Evolutionary conservation across 2,113 vertebrate genomes (phyloP), one percentile per base, ranked within the genome.

Genomic region (Campylomormyrus numenius): DNA sequence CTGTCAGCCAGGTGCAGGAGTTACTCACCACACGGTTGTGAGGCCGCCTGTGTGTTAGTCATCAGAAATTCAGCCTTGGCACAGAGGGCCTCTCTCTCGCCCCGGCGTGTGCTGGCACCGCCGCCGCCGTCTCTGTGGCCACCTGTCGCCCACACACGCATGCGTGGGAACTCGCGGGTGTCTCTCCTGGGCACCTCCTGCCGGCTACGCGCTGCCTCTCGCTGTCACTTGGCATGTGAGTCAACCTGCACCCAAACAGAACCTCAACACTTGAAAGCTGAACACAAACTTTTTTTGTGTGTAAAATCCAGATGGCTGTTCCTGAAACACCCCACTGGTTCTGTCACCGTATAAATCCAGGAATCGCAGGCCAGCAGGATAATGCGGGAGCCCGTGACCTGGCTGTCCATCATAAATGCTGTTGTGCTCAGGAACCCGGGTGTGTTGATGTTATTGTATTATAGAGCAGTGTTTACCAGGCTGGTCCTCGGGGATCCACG

Each of bases 1-100:
- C 62, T 88, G 87, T 88, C 56, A 88, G 88, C 50, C 90, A 90
- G 90, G 90, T 90, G 90, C 87, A 84, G 87, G 90, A 49, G 56
- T 88, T 90, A 90, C 70, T 90, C 90, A 90, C 87, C 87, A 17
- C 66, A 35, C 45, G 66, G n/a, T 88, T 87, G 7, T 87, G 89
- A 48, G n/a, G 74, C 80, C 0, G 49, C 50, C 77, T 85, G 58
- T 86, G 53, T 42, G 89, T 87, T 88, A 87, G 89, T 87, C 56
- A 87, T 90, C 85, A 87, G 56, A 87, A 70, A 66, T 24, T 27
- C n/a, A 27, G 48, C 45, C 46, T 50, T 86, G 45, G 27, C 50
- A 19, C 45, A 39, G n/a, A 66, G 53, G 31, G 24, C 58, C 17
- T 85, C 52, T 45, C 80, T 87, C 56, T 87, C 70, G 50, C 85